Evolutionary conservation across 2,888 invertebrate species (phyloP), one percentile per base, ranked within the genome.

Genomic region (Cephus runcator): DNA sequence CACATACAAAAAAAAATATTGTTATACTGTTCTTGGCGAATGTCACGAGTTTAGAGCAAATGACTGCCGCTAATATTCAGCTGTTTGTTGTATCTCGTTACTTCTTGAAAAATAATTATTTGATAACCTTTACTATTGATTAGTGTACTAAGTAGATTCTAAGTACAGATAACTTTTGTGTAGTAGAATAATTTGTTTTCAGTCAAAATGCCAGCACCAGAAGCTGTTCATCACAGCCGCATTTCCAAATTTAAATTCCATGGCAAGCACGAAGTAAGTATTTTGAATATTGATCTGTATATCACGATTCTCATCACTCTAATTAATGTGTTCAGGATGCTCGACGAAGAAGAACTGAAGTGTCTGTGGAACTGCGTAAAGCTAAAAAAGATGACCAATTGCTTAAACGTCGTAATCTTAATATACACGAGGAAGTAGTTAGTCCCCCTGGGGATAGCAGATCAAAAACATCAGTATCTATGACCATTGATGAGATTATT

Each of bases 301-400:
- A 69, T 76, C 71, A n/a, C 33, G 82, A 82, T 73, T 73, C 33
- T 36, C 73, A 35, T 77, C 76, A 75, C 75, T 76, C 34, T 40
- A 78, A 33, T 30, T 68, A 76, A 76, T 74, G 76, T 79, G 33
- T 73, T 34, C 69, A 97, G 97, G 97, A 98, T 85, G 95, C 98
- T 90, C 95, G 99, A 75, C 94, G 98, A 82, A 95, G 98, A 83
- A 94, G 99, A 78, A 96, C 95, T 80, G 98, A 98, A 91, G 95
- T 97, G 74, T 96, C 96, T 3, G 95, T 99, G 3, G 97, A 98
- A 84, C 93, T 99, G 56, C 94, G 99, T 30, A 99, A 99, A 92
- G 96, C 97, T 31, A 96, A 96, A 78, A 96, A 98, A 85, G 98
- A 99, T 91, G 98, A 99, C 86, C 98, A 98, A 89, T 92, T 99